These are phyloP conservation scores for Sebastes matsubarae DNA, from an alignment of 2,797 vertebrate species.

Conservation along the genomic window DNA sequence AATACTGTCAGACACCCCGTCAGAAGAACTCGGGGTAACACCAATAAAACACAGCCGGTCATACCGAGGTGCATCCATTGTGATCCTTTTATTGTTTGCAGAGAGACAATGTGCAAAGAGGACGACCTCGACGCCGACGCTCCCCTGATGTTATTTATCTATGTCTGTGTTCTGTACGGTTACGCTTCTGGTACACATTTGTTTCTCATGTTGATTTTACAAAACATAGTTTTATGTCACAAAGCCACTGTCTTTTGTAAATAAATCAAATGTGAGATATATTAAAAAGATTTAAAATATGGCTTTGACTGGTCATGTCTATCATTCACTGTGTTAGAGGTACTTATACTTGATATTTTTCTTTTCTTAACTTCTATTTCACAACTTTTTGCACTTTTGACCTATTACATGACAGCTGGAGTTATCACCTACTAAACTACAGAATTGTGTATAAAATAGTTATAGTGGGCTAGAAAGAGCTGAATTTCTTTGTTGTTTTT, in stretches of 20 bases:
- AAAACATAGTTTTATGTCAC: slow-evolving; percentile 80
- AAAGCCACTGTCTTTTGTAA: slow-evolving; percentile 84
- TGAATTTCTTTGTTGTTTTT: background rate
- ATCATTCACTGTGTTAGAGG: background rate
- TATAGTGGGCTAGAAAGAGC: background rate
- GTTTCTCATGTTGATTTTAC: slow-evolving; percentile 80
- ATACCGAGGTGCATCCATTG: slow-evolving; percentile 40
- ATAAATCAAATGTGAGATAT: slow-evolving; percentile 86
- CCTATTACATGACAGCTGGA: background rate
- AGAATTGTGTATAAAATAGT: background rate
- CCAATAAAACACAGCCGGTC: slow-evolving; percentile 35
- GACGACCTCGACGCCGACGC: slow-evolving; percentile 18
- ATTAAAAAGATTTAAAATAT: slow-evolving; percentile 81
- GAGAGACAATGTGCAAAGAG: slow-evolving; percentile 56
- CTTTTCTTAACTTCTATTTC: background rate
- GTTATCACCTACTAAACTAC: background rate
- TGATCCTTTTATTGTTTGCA: slow-evolving; percentile 58
- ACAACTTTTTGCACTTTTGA: background rate
- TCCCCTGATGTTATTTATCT: slow-evolving; percentile 72
- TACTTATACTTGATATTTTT: background rate
- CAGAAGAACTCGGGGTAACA: slow-evolving; percentile 43
- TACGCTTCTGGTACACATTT: slow-evolving; percentile 77
- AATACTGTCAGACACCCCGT: slow-evolving; percentile 52
- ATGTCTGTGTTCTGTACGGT: slow-evolving; percentile 70
- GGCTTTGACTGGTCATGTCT: background rate